Evolutionary conservation across 2,888 invertebrate species (phyloP).

Genomic region (Aleiodes leptofemur): DNA sequence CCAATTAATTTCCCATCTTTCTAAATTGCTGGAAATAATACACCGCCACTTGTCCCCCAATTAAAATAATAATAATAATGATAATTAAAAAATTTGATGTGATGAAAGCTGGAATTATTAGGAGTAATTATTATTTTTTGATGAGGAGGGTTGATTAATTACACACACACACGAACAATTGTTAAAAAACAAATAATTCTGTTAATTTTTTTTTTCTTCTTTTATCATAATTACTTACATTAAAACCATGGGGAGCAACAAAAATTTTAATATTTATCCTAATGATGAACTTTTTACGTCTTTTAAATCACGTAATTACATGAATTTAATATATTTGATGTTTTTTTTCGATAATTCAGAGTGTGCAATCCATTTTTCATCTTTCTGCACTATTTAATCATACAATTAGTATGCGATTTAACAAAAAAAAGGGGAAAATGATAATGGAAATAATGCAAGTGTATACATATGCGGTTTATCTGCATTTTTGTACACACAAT

Average conservation of each 20-base stretch:
- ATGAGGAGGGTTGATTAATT: slow-evolving; percentile 12
- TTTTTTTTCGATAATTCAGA: too few relatives aligned
- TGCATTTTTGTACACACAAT: slow-evolving; percentile 5
- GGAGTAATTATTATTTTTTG: not conserved
- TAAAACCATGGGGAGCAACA: slow-evolving; percentile 1
- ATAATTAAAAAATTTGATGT: slow-evolving; percentile 2
- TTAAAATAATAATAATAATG: too few relatives aligned
- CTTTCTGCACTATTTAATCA: too few relatives aligned
- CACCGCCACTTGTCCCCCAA: slow-evolving; percentile 11
- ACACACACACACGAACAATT: slow-evolving; percentile 24
- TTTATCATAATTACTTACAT: slow-evolving; percentile 22
- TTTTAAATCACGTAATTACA: slow-evolving; percentile 13
- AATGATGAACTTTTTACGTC: slow-evolving; percentile 18
- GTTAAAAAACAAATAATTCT: slow-evolving; percentile 19
- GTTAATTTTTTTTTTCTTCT: slow-evolving; percentile 14
- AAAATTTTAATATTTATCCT: slow-evolving; percentile 4
- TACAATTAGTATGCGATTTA: too few relatives aligned
- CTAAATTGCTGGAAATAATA: too few relatives aligned
- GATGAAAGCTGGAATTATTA: slow-evolving; percentile 21
- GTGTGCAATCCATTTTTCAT: too few relatives aligned
- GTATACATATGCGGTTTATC: not conserved
- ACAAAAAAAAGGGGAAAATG: not conserved
- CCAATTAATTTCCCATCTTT: not conserved
- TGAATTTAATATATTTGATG: not conserved
- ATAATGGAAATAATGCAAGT: slow-evolving; percentile 12